Conservation (phyloP, 2,797 vertebrate genomes). For the Neostethus bicornis region DNA sequence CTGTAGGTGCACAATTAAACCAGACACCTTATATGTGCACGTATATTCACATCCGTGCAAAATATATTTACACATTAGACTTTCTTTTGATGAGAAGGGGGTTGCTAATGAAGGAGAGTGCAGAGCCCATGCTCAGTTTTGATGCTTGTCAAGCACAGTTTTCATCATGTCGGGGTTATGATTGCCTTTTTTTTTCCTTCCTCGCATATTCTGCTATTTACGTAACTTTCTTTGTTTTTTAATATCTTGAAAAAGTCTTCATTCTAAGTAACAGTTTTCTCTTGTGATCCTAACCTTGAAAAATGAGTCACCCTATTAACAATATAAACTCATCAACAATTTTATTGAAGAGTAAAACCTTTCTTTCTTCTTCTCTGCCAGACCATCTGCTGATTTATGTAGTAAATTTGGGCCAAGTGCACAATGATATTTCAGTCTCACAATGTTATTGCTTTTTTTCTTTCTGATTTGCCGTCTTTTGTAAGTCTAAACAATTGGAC, state of each 20-base stretch:
- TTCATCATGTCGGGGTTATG: slow-evolving; percentile 51
- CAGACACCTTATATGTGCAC: slow-evolving; percentile 22
- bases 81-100: slow-evolving; percentile 31
- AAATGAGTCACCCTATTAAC: slow-evolving; percentile 67
- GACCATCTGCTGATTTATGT: slow-evolving; percentile 50
- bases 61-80: slow-evolving; percentile 11
- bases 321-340: slow-evolving; percentile 74
- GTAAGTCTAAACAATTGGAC: slow-evolving; percentile 62
- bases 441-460: slow-evolving; percentile 15
- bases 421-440: slow-evolving; percentile 39
- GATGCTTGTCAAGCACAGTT: slow-evolving; percentile 64
- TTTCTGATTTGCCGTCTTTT: slow-evolving; percentile 44
- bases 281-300: slow-evolving; percentile 76
- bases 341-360: slow-evolving; percentile 73
- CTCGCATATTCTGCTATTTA: slow-evolving; percentile 52
- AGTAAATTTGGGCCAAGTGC: slow-evolving; percentile 33
- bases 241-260: slow-evolving; percentile 56
- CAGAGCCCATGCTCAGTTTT: slow-evolving; percentile 35
- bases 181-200: slow-evolving; percentile 52
- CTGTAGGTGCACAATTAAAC: slow-evolving; percentile 36
- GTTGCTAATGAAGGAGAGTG: slow-evolving; percentile 44
- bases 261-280: slow-evolving; percentile 66
- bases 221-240: slow-evolving; percentile 69
- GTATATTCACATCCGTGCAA: slow-evolving; percentile 11
- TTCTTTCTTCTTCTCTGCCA: slow-evolving; percentile 34